Evolutionary conservation across 2,888 invertebrate genomes (phyloP).

Genomic region (Leptarthrus brevirostris): DNA sequence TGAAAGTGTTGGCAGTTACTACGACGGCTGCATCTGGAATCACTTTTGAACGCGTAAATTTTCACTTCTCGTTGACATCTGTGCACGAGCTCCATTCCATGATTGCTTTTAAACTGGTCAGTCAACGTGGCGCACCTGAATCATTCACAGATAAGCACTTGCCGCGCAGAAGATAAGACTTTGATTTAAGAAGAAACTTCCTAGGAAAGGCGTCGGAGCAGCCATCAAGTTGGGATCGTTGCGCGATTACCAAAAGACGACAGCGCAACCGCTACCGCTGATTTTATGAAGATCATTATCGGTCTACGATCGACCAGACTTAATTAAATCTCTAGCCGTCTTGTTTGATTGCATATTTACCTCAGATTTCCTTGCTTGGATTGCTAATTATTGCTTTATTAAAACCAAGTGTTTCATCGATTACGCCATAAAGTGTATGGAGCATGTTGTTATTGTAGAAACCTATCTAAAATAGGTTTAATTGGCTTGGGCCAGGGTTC

Average conservation of each 20-base stretch:
- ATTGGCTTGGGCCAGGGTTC: no score
- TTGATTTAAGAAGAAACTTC: slow-evolving; percentile 32
- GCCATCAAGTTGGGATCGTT: background rate
- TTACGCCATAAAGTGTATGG: no score
- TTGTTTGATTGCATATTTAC: slow-evolving; percentile 12
- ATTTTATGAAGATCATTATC: slow-evolving; percentile 36
- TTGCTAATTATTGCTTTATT: slow-evolving; percentile 17
- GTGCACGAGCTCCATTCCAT: background rate
- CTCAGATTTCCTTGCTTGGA: slow-evolving; percentile 11
- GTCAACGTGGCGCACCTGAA: slow-evolving; percentile 15
- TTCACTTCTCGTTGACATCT: slow-evolving; percentile 44
- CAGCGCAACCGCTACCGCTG: slow-evolving; percentile 16
- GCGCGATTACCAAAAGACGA: slow-evolving; percentile 20
- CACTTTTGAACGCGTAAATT: slow-evolving; percentile 40
- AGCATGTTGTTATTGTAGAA: no score
- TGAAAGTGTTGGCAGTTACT: slow-evolving; percentile 17
- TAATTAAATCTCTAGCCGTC: slow-evolving; percentile 31
- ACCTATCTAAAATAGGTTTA: no score
- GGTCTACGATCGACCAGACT: slow-evolving; percentile 12
- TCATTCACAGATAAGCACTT: slow-evolving; percentile 14
- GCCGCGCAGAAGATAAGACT: slow-evolving; percentile 7
- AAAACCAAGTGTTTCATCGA: background rate
- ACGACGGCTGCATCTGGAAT: background rate
- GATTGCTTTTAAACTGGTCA: slow-evolving; percentile 17
- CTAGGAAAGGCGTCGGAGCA: slow-evolving; percentile 1